These are phyloP conservation scores for Bombus picipes DNA, from an alignment of 1,140 invertebrate genomes.

Conservation along the genomic window DNA sequence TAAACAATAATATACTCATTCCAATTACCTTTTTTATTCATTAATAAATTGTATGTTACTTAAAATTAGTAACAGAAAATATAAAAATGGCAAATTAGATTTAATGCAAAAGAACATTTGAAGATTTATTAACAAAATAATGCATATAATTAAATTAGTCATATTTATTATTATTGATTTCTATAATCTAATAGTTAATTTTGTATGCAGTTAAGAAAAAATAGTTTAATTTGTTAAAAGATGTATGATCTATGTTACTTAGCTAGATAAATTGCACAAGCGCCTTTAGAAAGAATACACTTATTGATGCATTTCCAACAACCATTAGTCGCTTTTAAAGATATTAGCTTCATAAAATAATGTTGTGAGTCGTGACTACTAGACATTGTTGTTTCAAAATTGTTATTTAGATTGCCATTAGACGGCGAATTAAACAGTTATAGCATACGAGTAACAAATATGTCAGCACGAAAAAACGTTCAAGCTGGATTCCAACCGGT, in stretches of 20 bases:
- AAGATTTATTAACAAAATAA: not conserved
- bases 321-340: not conserved
- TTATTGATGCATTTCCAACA: not conserved
- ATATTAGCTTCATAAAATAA: not conserved
- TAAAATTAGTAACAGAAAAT: not conserved
- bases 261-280: not conserved
- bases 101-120: not conserved
- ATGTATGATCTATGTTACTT: not conserved
- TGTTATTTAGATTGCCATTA: not conserved
- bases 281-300: not conserved
- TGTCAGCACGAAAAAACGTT: constrained; percentile 75
- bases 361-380: not conserved
- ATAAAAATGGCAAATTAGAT: not conserved
- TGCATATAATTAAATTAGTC: not conserved
- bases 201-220: not conserved
- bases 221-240: not conserved
- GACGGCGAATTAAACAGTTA: not conserved
- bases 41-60: not conserved
- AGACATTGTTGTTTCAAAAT: constrained; percentile 7
- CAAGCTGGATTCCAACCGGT: constrained; percentile 78
- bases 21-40: not conserved
- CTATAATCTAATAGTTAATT: not conserved
- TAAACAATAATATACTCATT: not conserved
- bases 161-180: not conserved
- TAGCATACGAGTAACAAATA: constrained; percentile 46